Evolutionary conservation across 2,797 vertebrate species (phyloP), one percentile per base, ranked within the genome.

Genomic region (Odontamblyopus rebecca): DNA sequence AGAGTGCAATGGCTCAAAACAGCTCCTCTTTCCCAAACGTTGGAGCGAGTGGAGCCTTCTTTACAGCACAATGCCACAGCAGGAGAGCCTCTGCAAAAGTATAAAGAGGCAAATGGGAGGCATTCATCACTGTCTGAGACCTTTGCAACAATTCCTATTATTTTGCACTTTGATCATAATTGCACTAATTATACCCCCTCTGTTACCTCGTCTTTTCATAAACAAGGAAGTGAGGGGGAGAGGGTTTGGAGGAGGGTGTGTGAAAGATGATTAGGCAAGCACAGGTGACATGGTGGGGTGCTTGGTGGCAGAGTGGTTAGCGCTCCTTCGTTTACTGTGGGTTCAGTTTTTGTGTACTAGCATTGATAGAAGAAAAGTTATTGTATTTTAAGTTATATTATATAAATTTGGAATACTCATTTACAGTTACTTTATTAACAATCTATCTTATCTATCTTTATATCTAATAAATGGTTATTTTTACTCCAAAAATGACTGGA

Each of bases 141-240:
- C 75, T 82, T 80, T 82, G 78, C 77, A 82, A 56, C 76, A 68
- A 68, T 74, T 75, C 75, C 75, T 61, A 82, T 82, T 87, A 76
- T 87, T 81, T 76, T 73, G 70, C 68, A 82, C 81, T 87, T 76
- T 78, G 60, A 84, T 87, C 84, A 81, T 80, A 83, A 82, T 86
- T 84, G 77, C 68, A 71, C 65, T 73, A 82, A 87, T 87, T 80
- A 82, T 54, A 35, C 72, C 70, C 71, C 67, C 69, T 71, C 57
- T 75, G 69, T 81, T 85, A 67, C 72, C 68, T 81, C 65, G 8
- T 61, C 50, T 69, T 77, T 71, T 75, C 69, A 82, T 57, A 82
- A 86, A 85, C 76, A 83, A 77, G 80, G 72, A 80, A 61, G 69
- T 41, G 29, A 68, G 7, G 38, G 29, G 70, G 73, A 80, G 81